Evolutionary conservation across 2,888 invertebrate species (phyloP).

Genomic region (Parasteatoda lunata): DNA sequence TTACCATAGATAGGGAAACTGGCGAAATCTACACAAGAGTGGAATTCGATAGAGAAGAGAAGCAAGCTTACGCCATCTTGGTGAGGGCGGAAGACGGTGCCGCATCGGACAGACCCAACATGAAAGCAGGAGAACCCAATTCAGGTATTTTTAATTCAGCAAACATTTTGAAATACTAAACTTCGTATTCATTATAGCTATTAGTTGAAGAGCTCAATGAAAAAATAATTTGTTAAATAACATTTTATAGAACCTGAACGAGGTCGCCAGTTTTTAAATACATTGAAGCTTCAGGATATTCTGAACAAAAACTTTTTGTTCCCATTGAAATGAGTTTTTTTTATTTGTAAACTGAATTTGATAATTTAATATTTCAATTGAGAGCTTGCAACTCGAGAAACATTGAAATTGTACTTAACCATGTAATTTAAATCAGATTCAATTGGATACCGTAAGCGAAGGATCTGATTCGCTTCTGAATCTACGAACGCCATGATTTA

Average conservation of each 20-base stretch:
- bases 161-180: neutral
- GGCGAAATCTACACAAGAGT: slow-evolving; percentile 96
- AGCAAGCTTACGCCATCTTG: slow-evolving; percentile 97
- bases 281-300: neutral
- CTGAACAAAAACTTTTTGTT: too few species aligned
- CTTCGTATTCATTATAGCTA: too few species aligned
- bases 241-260: neutral
- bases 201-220: neutral
- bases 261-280: neutral
- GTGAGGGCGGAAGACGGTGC: slow-evolving; percentile 97
- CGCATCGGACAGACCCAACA: slow-evolving; percentile 93
- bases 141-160: slow-evolving; percentile 81
- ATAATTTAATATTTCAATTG: too few species aligned
- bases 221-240: neutral
- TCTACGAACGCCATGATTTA: too few species aligned
- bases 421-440: too few species aligned
- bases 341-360: too few species aligned
- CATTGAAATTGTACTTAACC: too few species aligned
- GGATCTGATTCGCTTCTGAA: too few species aligned
- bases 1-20: slow-evolving; percentile 95
- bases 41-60: slow-evolving; percentile 94
- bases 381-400: too few species aligned
- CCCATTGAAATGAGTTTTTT: too few species aligned
- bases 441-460: too few species aligned
- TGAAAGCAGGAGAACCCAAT: slow-evolving; percentile 92